A percentile compares a stretch with the other conserved stretches of the same genome.
Evolutionary conservation across 1,140 invertebrate species (phyloP).

Genomic region (Helicoverpa zea): DNA sequence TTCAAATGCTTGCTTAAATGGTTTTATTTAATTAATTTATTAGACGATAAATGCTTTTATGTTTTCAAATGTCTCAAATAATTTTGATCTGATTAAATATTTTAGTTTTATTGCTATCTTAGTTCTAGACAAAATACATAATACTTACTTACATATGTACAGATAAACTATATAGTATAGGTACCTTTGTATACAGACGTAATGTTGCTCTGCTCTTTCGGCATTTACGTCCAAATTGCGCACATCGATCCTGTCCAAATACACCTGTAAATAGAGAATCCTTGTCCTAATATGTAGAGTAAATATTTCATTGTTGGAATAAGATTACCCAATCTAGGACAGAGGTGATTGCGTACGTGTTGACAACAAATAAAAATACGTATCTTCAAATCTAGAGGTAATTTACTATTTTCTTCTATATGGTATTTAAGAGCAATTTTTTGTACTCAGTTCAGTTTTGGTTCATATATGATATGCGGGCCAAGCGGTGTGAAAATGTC

Average conservation of each 20-base stretch:
- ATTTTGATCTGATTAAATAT: no score
- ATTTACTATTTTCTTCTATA: no score
- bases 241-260: constrained; percentile 25
- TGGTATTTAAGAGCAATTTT: no score
- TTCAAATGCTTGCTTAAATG: no score
- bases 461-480: no score
- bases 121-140: no score
- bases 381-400: not conserved
- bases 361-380: not conserved
- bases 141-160: not conserved
- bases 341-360: constrained; percentile 29
- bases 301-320: constrained; percentile 28
- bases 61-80: no score
- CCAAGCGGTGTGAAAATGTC: not conserved
- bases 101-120: no score
- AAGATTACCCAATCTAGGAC: constrained; percentile 15
- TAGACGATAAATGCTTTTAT: no score
- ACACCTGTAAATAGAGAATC: constrained; percentile 20
- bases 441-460: no score
- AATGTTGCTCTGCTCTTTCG: constrained; percentile 11
- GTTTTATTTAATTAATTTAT: no score
- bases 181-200: not conserved
- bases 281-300: constrained; percentile 16
- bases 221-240: constrained; percentile 1
- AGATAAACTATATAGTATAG: no score